Base-by-base conservation (phyloP, 2,113 vertebrate genomes). In the Pedetes capensis region DNA sequence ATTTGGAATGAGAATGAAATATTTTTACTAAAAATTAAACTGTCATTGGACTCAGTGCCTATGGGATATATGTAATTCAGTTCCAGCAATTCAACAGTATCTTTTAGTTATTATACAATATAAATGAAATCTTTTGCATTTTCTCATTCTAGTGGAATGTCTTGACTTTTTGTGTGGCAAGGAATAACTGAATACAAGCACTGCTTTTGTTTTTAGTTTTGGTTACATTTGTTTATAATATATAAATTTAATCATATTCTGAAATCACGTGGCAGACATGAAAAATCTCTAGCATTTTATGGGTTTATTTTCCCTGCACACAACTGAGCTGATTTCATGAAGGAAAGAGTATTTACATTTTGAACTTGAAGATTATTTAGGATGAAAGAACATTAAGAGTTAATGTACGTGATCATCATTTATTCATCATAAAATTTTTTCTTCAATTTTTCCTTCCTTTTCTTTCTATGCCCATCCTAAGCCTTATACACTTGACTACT, bases 11-110 rank as follows among this genome's bases (percentile, higher is more conserved):
- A 93, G 64, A 96, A 87, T 61, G 11, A 85, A 93, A 72, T 72
- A 93, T 80, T 89, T 95, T 84, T 53, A 87, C 29, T 76, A 71
- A 80, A 96, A 86, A 87, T 59, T 42, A 86, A 93, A 85, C 63
- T 75, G 49, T 72, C 93, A 86, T 66, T 71, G 42, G 64, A 86
- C 29, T 93, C 5, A 6, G 59, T 49, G 76, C 57, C 39, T 72
- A 22, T n/a, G 47, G 64, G 57, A 94, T 94, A 44, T 68, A 5
- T 91, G 47, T 75, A 93, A 95, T 80, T 91, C 69, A 89, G 44
- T 57, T 18, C 22, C 32, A 51, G 42, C 20, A 81, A 84, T 55
- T 94, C 79, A 93, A 4, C 13, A 64, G 27, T 76, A 63, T 89
- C 49, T 94, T 84, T 83, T 82, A 87, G 34, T 89, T 49, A 87